Percentiles rank a stretch among this genome's conserved stretches.
These are phyloP conservation scores for Melanotaenia boesemani DNA, from an alignment of 2,797 vertebrate species.

Conservation along the genomic window DNA sequence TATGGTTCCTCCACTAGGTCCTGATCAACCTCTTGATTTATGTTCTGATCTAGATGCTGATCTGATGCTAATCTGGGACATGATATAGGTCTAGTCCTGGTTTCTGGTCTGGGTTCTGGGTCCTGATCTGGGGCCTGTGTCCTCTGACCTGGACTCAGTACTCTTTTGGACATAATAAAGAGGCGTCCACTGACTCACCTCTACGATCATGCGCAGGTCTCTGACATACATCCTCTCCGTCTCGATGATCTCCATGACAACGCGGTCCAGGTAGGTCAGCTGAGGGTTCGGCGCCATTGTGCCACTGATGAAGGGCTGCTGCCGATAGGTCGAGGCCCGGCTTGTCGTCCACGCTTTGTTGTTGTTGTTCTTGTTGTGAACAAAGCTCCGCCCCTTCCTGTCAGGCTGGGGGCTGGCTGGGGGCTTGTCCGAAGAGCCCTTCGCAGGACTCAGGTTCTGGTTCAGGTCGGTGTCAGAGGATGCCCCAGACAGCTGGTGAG, in stretches of 20 bases:
- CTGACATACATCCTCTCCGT: conserved; percentile 93
- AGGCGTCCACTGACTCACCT: conserved; percentile 80
- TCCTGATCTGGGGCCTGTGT: too few species aligned
- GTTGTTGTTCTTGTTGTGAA: conserved; percentile 78
- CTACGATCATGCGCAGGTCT: conserved; percentile 93
- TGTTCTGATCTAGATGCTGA: too few species aligned
- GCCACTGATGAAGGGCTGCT: conserved; percentile 7
- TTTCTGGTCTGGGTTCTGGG: too few species aligned
- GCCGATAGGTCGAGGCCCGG: conserved; percentile 15
- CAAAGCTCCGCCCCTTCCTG: conserved; percentile 19
- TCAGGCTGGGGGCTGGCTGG: background rate
- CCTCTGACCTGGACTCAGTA: too few species aligned
- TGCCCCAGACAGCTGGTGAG: conserved; percentile 23
- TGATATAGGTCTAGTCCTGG: too few species aligned
- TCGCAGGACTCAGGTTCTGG: conserved; percentile 45
- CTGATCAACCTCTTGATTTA: too few species aligned
- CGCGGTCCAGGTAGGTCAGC: conserved; percentile 90
- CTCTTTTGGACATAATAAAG: too few species aligned
- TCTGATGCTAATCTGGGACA: too few species aligned
- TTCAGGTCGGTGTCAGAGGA: conserved; percentile 29
- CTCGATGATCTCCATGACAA: conserved; percentile 95
- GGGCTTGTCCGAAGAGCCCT: background rate
- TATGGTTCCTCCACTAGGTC: too few species aligned
- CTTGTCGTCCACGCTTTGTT: conserved; percentile 49
- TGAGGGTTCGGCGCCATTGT: conserved; percentile 77